These are phyloP conservation scores for Passer montanus DNA, from an alignment of 2,113 vertebrate species.

Conservation along the genomic window DNA sequence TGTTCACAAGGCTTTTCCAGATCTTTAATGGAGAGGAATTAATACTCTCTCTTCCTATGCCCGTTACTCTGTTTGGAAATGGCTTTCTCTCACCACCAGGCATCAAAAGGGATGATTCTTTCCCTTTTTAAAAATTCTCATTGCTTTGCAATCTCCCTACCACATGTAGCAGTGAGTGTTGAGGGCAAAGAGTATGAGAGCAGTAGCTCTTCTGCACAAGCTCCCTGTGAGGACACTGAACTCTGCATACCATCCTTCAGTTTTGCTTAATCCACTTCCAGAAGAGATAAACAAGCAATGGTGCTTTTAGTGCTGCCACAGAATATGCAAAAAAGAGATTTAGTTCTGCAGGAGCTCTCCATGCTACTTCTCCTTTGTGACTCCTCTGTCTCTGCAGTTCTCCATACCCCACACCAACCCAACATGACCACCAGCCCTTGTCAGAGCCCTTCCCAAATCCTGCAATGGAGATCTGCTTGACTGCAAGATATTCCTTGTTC, in stretches of 20 bases:
- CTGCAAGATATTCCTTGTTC: background rate
- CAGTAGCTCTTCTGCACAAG: background rate
- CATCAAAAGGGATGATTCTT: background rate
- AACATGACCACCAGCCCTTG: accelerated
- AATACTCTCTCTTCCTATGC: background rate
- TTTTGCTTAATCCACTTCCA: background rate
- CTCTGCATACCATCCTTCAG: background rate
- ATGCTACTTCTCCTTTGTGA: background rate
- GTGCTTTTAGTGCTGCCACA: background rate
- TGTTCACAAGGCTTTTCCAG: slow-evolving; percentile 44
- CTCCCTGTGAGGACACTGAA: background rate
- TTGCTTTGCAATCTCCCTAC: background rate
- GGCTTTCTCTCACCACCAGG: background rate
- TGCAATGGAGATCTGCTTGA: background rate
- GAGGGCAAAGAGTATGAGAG: background rate
- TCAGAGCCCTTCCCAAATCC: background rate
- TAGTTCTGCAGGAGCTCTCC: background rate
- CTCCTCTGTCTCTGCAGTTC: background rate
- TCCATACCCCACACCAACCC: background rate
- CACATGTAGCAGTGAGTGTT: background rate
- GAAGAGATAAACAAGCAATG: background rate
- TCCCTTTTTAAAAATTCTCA: background rate
- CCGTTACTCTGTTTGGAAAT: background rate
- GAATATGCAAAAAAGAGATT: background rate
- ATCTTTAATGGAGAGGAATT: slow-evolving; percentile 37